Evolutionary conservation across 2,113 vertebrate species (phyloP), one percentile per base, ranked within the genome.

Genomic region (Megalops atlanticus): DNA sequence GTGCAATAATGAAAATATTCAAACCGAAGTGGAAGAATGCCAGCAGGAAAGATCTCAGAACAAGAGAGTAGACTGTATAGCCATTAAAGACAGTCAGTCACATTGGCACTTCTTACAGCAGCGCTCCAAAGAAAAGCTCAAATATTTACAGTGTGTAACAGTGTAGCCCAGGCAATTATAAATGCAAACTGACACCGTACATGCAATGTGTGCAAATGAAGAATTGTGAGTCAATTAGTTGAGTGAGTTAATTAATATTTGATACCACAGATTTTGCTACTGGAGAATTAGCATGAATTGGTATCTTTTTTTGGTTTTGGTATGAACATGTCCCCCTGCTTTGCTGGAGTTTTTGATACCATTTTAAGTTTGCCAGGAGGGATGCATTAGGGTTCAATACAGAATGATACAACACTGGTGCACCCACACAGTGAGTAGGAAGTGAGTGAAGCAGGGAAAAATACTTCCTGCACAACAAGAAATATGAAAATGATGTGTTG

Each of bases 1-100:
- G 49, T 74, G 72, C 52, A 36, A 39, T 80, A 81, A 80, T 82
- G 82, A 72, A 72, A 80, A 81, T 80, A 82, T 78, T 76, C 40
- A 36, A 74, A 54, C 72, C 79, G 39, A 52, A 75, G 80, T 69
- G 49, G 58, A 71, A 80, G 80, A 64, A 47, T 70, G 64, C 77
- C 74, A 74, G 39, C 27, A 58, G 14, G 16, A 10, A 36, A 39
- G 78, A 84, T 77, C 76, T 84, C 4, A n/a, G 49, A 47, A 39
- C 12, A 18, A 49, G 80, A 71, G 80, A n/a, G 35, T 45, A 58
- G 39, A 77, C 75, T 68, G 45, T 8, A 12, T 35, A 21, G 38
- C 24, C 35, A 43, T 64, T 15, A 52, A 78, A 58, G 40, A 33
- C 33, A 40, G 36, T 52, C 40, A 76, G 73, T 5, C n/a, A 27